Evolutionary conservation across 2,113 vertebrate species (phyloP), one percentile per base, ranked within the genome.

Genomic region (Ptilorrhoa leucosticta): DNA sequence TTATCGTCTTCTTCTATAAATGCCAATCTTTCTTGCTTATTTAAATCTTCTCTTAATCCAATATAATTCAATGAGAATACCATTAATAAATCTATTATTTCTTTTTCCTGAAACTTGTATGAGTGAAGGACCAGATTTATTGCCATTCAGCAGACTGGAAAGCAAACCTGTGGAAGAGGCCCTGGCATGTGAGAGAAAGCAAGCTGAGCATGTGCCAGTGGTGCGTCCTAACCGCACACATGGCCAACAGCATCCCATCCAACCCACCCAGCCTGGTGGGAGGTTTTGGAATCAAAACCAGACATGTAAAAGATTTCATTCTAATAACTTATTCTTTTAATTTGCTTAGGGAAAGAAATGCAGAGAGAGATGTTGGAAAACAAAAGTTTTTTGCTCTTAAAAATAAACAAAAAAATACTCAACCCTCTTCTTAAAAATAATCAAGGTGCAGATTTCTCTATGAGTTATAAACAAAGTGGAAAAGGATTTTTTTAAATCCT

Each of bases 401-500:
- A 88, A 91, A 79, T 35, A 45, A 83, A 51, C 6, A n/a, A 54
- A 83, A 50, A 71, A 75, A 16, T 14, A 35, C 12, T 65, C 3
- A 15, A 24, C 10, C 2, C 11, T 63, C 19, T 56, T 77, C 18
- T 66, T 82, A 60, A 63, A 87, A 76, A 82, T 58, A 77, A 80
- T 37, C 35, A 83, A 87, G 47, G 26, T 76, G 82, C 26, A 51
- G 30, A 65, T 80, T 95, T 83, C 40, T 64, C 33, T 50, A 17
- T n/a, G 30, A 89, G 16, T 87, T 93, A 87, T 68, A 48, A 40
- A 57, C 17, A 68, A 53, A 89, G 61, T 84, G 54, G 68, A 78
- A 91, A 79, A 66, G 57, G 65, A 82, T 94, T 95, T 96, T 96
- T 93, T 87, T 8, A 85, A 97, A 94, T 90, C 64, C 69, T 44